phyloP scores from a whole-genome alignment of 2,797 vertebrate species.

The Trichosurus vulpecula region DNA sequence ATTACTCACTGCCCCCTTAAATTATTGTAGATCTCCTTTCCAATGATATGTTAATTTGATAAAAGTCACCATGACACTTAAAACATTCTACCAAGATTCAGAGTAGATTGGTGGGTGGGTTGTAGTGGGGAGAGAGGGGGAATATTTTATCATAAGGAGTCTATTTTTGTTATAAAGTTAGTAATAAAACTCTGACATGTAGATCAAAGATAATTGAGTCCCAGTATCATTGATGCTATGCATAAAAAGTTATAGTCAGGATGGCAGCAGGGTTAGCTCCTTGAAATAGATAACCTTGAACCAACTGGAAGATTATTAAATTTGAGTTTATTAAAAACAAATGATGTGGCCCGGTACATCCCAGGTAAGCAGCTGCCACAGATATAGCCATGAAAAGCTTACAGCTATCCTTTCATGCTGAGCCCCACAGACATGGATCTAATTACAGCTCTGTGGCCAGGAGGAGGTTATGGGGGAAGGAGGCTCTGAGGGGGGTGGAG shows the following conservation, averaged over 20 bases:
- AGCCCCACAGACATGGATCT: conserved; percentile 86
- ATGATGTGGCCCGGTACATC: conserved; percentile 4
- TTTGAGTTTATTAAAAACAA: conserved; percentile 19
- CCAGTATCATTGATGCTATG: neutral
- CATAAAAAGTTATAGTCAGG: conserved; percentile 16
- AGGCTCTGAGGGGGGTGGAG: conserved; percentile 83
- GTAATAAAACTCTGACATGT: neutral
- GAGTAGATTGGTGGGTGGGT: neutral
- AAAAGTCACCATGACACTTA: conserved; percentile 55
- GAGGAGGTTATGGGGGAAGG: conserved; percentile 88
- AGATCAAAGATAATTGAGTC: conserved; percentile 22
- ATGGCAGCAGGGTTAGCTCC: neutral
- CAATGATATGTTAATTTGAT: conserved; percentile 37
- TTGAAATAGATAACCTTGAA: neutral
- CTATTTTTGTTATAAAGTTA: conserved; percentile 5
- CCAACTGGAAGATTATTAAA: neutral
- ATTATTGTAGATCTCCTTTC: neutral
- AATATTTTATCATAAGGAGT: neutral
- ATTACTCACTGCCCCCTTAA: neutral
- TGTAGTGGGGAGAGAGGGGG: neutral
- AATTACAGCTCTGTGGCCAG: conserved; percentile 89
- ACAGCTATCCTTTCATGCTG: conserved; percentile 77
- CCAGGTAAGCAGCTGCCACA: conserved; percentile 25
- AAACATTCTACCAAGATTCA: conserved; percentile 39
- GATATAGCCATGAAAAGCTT: conserved; percentile 74